Evolutionary conservation across 2,797 vertebrate species (phyloP), one percentile per base, ranked within the genome.

Genomic region (Atherinosoma microstoma): DNA sequence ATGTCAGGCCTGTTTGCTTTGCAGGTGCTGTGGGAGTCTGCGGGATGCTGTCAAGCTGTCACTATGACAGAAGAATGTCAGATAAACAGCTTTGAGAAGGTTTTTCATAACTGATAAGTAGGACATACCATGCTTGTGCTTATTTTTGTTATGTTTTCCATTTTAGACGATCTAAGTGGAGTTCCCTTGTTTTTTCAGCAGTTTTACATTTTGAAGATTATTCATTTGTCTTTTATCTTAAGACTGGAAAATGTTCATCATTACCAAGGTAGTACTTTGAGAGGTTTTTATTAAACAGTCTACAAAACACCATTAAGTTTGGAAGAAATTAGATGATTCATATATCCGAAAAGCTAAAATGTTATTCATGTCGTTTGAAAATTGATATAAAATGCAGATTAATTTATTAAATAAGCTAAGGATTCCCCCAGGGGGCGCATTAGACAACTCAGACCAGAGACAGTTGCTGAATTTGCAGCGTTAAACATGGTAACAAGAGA

Each of bases 1-100:
- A 20, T 22, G 20, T 76, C 64, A 70, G 60, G 67, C 61, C 62
- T n/a, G 78, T 67, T 77, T 58, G 71, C 78, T 79, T 73, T 60
- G 70, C 83, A 83, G 86, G 80, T 79, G 82, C 70, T 66, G 67
- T 74, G 42, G 38, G 69, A 29, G 73, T 75, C 81, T 30, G 74
- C 47, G 64, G 76, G 85, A 83, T 56, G 51, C 65, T 65, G 75
- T 82, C 79, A 82, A 49, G 81, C 78, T 78, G 78, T 67, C 75
- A 35, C 40, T 27, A 13, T 38, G 56, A 76, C 73, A 69, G 53
- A 59, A 57, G 49, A 62, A 73, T 58, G 69, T 62, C 61, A 75
- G 24, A 63, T 56, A 42, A 62, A 73, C 20, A 36, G 67, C 34
- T 57, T 8, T 24, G n/a, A 40, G 59, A 58, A 67, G 57, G 40